Percentiles rank a stretch among this genome's conserved stretches.
Evolutionary conservation across 2,113 vertebrate species (phyloP).

Genomic region (Garra rufa): DNA sequence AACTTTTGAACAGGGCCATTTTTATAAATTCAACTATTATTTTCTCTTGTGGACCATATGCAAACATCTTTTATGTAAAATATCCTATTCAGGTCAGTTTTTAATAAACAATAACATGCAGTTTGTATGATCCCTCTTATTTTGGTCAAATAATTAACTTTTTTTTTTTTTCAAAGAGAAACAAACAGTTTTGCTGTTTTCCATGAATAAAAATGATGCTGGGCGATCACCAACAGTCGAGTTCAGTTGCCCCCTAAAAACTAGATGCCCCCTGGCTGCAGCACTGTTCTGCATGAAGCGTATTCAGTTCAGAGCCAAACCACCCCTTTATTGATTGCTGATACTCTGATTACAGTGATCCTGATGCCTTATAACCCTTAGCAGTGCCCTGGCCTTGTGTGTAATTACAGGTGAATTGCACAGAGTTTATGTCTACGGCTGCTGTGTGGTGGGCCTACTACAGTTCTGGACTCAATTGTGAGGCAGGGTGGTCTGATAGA

Average conservation of each 20-base stretch:
- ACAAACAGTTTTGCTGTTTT: no score
- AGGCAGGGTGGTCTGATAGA: neutral
- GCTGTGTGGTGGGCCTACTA: neutral
- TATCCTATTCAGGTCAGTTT: no score
- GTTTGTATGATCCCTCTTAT: no score
- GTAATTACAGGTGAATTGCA: neutral
- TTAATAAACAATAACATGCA: no score
- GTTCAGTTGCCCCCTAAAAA: neutral
- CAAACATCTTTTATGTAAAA: no score
- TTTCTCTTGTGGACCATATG: no score
- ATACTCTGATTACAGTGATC: conserved; percentile 8
- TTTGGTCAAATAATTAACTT: no score
- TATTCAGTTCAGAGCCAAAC: neutral
- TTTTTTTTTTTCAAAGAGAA: no score
- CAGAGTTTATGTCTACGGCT: neutral
- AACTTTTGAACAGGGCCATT: no score
- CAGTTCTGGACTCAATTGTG: conserved; percentile 7
- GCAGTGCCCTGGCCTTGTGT: neutral
- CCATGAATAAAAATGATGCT: no score
- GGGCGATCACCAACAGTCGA: neutral
- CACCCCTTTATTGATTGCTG: neutral
- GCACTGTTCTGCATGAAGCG: neutral
- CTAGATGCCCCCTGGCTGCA: neutral
- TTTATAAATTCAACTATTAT: no score
- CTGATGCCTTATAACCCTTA: neutral